Evolutionary conservation across 2,797 vertebrate species (phyloP), one percentile per base, ranked within the genome.

Genomic region (Acanthornis magna): DNA sequence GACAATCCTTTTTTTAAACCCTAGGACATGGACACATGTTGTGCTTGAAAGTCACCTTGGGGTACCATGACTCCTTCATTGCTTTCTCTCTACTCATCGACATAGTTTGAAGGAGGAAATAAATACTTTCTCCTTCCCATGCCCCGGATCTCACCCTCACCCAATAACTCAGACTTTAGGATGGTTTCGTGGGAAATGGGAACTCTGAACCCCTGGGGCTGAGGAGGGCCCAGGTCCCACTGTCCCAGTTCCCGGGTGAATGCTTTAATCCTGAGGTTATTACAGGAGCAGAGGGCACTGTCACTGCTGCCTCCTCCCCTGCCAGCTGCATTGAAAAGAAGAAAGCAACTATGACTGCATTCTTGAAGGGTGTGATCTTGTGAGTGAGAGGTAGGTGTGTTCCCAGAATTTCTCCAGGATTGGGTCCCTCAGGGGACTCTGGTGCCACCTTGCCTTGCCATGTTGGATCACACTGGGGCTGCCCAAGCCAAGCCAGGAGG

Each of bases 331-430:
- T 84, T 95, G 91, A 60, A 93, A 95, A 95, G 62, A 91, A 86
- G 79, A 95, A 95, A 95, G 94, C 63, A 71, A 48, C 88, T 92
- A 71, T 2, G 16, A 74, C 60, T 91, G 74, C 94, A 95, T 95
- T 96, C 86, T 95, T 95, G 80, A 87, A 94, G 90, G 88, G 90
- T 82, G 92, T 95, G 93, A 94, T 85, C 83, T 77, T 82, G 60
- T 10, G 10, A 91, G 80, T 1, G 21, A 86, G 86, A 73, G 34
- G 80, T 63, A 73, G 92, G 90, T 79, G 93, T 95, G 95, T 94
- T 95, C 67, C 74, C 88, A 93, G 63, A 58, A 82, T 70, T 91
- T 87, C 71, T 86, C n/a, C 74, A 73, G 90, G 85, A 95, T 60
- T 85, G 88, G 88, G 40, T 80, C 76, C 91, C 7, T 50, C 40